Percentiles rank a stretch among this genome's conserved stretches.
Conservation (phyloP, 2,797 vertebrate species). For the Eptatretus atami region DNA sequence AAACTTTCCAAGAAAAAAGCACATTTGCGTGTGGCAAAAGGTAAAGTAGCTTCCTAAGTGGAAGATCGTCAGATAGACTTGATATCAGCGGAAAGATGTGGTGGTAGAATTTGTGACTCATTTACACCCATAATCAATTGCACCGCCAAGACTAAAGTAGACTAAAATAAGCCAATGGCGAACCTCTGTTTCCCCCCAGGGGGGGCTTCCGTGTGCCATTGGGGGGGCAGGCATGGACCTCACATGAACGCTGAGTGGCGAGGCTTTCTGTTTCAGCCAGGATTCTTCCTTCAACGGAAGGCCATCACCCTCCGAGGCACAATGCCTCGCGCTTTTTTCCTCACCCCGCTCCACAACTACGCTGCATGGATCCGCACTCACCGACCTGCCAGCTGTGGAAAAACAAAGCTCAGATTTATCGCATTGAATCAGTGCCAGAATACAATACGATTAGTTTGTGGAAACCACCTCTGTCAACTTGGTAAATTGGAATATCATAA, state of each 20-base stretch:
- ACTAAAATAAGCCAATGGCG: slow-evolving; percentile 5
- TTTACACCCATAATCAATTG: too few species aligned
- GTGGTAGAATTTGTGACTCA: too few species aligned
- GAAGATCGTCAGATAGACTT: too few species aligned
- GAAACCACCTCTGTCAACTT: too few species aligned
- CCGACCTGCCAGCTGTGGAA: slow-evolving; percentile 34
- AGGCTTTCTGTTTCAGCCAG: slow-evolving; percentile 40
- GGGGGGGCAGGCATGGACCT: slow-evolving; percentile 35
- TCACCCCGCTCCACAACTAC: slow-evolving; percentile 45
- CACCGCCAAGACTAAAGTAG: too few species aligned
- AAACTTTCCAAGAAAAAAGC: too few species aligned
- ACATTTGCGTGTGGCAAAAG: too few species aligned
- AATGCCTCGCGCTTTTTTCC: slow-evolving; percentile 34
- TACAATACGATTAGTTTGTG: too few species aligned
- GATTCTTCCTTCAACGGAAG: slow-evolving; percentile 43
- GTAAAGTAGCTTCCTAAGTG: too few species aligned
- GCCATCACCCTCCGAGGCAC: slow-evolving; percentile 39
- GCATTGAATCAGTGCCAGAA: too few species aligned
- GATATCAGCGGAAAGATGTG: too few species aligned
- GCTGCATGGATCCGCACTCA: slow-evolving; percentile 55
- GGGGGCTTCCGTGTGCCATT: slow-evolving; percentile 35
- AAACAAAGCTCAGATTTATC: slow-evolving; percentile 6
- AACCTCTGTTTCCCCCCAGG: slow-evolving; percentile 96
- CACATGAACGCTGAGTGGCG: slow-evolving; percentile 39
- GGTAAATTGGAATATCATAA: too few species aligned